These are phyloP conservation scores for Cactoblastis cactorum DNA, from an alignment of 2,888 invertebrate genomes.

Conservation along the genomic window DNA sequence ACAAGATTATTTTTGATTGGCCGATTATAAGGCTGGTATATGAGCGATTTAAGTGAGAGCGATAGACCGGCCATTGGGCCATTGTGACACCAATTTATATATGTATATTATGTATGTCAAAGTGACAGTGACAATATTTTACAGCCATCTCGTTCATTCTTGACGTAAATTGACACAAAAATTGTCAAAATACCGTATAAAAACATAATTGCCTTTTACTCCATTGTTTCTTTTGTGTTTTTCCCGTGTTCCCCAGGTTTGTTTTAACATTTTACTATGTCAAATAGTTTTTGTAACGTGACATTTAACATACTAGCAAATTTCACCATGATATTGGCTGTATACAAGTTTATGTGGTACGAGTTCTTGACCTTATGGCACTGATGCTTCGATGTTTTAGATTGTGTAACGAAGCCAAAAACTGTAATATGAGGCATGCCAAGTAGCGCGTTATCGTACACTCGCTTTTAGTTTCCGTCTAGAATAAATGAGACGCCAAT, in stretches of 20 bases:
- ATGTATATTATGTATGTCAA: neutral
- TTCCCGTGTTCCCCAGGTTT: constrained; percentile 47
- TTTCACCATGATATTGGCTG: constrained; percentile 22
- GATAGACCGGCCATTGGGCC: too few species aligned
- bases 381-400: constrained; percentile 54
- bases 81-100: too few species aligned
- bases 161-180: constrained; percentile 56
- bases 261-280: constrained; percentile 38
- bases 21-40: too few species aligned
- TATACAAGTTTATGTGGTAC: constrained; percentile 50
- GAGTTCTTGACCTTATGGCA: constrained; percentile 71
- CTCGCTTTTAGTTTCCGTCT: constrained; percentile 22
- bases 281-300: constrained; percentile 13
- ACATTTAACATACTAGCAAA: neutral
- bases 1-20: too few species aligned
- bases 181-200: constrained; percentile 74
- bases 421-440: constrained; percentile 55
- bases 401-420: constrained; percentile 76
- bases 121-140: constrained; percentile 7
- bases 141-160: constrained; percentile 32
- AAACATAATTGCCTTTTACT: constrained; percentile 56
- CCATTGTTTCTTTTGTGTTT: constrained; percentile 66
- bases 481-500: neutral
- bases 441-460: constrained; percentile 40
- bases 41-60: too few species aligned